Percentiles rank a stretch among this genome's conserved stretches.
Conservation (phyloP, 2,113 vertebrate genomes). For the Sinocyclocheilus maitianheensis region DNA sequence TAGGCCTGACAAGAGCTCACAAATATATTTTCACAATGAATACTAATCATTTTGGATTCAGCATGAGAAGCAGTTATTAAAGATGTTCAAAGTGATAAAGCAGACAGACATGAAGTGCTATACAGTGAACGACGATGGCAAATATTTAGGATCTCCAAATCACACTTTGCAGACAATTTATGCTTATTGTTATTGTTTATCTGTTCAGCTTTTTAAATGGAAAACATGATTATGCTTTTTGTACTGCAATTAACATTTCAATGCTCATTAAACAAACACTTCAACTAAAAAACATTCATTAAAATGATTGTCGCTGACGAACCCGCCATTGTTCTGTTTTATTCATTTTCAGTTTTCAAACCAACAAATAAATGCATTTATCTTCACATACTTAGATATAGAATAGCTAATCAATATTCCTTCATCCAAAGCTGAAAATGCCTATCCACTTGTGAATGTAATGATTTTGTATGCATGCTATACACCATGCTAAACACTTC, state of each 20-base stretch:
- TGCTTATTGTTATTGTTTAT: slow-evolving; percentile 28
- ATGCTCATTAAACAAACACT: slow-evolving; percentile 35
- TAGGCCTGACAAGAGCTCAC: slow-evolving; percentile 21
- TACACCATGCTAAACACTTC: background rate
- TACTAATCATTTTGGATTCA: slow-evolving; percentile 45
- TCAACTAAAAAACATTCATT: slow-evolving; percentile 22
- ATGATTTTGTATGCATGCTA: background rate
- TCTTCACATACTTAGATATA: background rate
- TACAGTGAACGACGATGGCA: background rate
- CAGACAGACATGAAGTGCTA: slow-evolving; percentile 37
- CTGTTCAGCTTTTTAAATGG: slow-evolving; percentile 12
- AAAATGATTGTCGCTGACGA: slow-evolving; percentile 5
- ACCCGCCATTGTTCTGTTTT: background rate
- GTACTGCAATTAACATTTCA: slow-evolving; percentile 28
- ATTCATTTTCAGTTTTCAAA: slow-evolving; percentile 18
- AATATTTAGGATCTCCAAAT: slow-evolving; percentile 35
- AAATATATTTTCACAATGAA: slow-evolving; percentile 49
- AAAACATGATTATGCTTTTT: slow-evolving; percentile 31
- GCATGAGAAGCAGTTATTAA: slow-evolving; percentile 46
- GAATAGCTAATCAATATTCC: background rate
- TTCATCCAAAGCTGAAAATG: background rate
- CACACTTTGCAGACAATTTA: slow-evolving; percentile 19
- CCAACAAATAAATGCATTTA: background rate
- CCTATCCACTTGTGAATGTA: background rate
- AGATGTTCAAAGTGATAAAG: slow-evolving; percentile 46